phyloP scores from a whole-genome alignment of 2,797 vertebrate genomes.

The Peromyscus eremicus region DNA sequence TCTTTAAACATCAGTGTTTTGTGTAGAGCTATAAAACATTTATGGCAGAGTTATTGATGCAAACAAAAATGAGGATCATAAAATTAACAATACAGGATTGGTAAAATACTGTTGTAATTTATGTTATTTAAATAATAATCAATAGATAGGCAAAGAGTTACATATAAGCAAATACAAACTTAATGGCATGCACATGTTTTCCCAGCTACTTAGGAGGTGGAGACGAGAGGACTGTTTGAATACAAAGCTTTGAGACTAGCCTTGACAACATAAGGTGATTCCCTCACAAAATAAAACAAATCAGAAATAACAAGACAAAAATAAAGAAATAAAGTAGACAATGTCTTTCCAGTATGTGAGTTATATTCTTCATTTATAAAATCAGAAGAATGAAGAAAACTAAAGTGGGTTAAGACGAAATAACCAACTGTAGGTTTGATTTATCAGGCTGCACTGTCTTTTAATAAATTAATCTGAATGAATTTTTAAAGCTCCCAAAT shows the following conservation, averaged over 20 bases:
- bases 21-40: neutral
- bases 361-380: neutral
- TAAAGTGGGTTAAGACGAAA: slow-evolving; percentile 1
- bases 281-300: neutral
- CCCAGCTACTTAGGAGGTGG: neutral
- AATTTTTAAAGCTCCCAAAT: neutral
- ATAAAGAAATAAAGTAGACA: neutral
- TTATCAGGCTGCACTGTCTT: neutral
- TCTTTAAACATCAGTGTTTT: neutral
- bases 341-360: neutral
- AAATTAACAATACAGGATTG: neutral
- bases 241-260: neutral
- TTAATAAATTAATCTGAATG: slow-evolving; percentile 28
- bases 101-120: neutral
- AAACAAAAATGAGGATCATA: neutral
- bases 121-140: neutral
- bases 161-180: neutral
- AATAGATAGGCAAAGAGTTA: neutral
- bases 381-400: neutral
- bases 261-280: neutral
- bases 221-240: neutral
- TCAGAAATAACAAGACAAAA: neutral
- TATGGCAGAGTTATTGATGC: neutral
- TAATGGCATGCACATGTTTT: fast-evolving
- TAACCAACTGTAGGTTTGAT: neutral